Base-by-base conservation (phyloP, 1,140 invertebrate genomes). In the Bombus fervidus region DNA sequence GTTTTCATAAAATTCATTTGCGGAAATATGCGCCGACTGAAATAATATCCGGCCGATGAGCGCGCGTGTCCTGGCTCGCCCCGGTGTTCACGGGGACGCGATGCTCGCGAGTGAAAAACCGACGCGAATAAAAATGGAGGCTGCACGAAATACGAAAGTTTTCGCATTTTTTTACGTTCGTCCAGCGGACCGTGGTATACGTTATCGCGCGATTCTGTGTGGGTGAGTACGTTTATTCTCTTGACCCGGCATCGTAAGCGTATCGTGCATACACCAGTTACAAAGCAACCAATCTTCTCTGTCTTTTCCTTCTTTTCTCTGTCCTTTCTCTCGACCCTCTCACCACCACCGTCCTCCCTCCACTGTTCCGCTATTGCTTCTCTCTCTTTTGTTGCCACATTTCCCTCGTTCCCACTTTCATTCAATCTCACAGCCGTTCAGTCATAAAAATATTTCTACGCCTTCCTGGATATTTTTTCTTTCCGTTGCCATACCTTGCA, bases 1-100 rank as follows among this genome's bases (percentile, higher is more conserved):
- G 94, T 95, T 95, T 95, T 95, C 93, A 94, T 93, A 93, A 94
- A 94, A 95, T 95, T 95, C 93, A 95, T 95, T 95, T 94, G 92
- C 94, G 92, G 94, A 94, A 95, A 94, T 95, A 95, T 95, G 94
- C 95, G 92, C 92, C 86, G 91, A 95, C 94, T 95, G 95, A 94
- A 95, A 95, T 95, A 95, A 95, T 95, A 95, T 94, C 93, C 93
- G 92, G 89, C 78, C 91, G 93, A 91, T 91, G 90, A 89, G 85
- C 85, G 79, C 81, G 84, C 73, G 88, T 91, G 89, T 89, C 88
- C 88, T 73, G 47, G 76, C 62, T 68, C 41, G 41, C n/a, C 43
- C 57, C 71, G 76, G 15, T 75, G 80, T 83, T 79, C 59, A 59
- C 81, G 62, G 47, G 41, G 68, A 68, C 87, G 81, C 84, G 81